phyloP scores from a whole-genome alignment of 1,140 invertebrate genomes.

The Trichogramma pretiosum region DNA sequence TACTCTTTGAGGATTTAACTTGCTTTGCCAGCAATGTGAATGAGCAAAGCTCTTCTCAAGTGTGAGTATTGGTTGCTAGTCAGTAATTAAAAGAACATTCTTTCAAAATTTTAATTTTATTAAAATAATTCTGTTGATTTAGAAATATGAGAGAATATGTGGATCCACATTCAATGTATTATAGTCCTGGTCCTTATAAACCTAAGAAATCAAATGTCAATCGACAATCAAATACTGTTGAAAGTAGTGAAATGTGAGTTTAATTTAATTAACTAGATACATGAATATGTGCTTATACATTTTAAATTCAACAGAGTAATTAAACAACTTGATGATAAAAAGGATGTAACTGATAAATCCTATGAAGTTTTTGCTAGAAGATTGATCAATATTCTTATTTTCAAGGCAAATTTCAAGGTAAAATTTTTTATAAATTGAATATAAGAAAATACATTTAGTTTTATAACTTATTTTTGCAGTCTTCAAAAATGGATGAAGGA shows the following conservation, averaged over 20 bases:
- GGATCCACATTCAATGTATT: slow-evolving; percentile 31
- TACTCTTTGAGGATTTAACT: too few relatives aligned
- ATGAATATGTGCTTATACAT: neutral
- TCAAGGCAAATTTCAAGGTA: slow-evolving; percentile 26
- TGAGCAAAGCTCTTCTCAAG: slow-evolving; percentile 6
- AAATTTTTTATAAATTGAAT: neutral
- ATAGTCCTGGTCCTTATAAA: slow-evolving; percentile 14
- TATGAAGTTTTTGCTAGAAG: slow-evolving; percentile 28
- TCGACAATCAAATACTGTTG: neutral
- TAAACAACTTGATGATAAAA: neutral
- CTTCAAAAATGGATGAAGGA: slow-evolving; percentile 18
- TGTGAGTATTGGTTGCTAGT: slow-evolving; percentile 1
- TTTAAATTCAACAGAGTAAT: neutral
- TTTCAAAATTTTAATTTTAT: neutral
- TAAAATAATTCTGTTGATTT: slow-evolving; percentile 4
- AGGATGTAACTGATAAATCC: slow-evolving; percentile 13
- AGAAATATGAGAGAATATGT: slow-evolving; percentile 20
- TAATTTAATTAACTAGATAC: neutral
- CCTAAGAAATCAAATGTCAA: slow-evolving; percentile 5
- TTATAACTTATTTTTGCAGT: slow-evolving; percentile 16
- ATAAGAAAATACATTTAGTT: neutral
- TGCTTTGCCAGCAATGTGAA: too few relatives aligned
- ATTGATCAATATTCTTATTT: slow-evolving; percentile 27
- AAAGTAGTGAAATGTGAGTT: neutral
- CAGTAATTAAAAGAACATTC: slow-evolving; percentile 1